These are phyloP conservation scores for Punctoribates punctum DNA, from an alignment of 2,888 invertebrate genomes.

Conservation along the genomic window DNA sequence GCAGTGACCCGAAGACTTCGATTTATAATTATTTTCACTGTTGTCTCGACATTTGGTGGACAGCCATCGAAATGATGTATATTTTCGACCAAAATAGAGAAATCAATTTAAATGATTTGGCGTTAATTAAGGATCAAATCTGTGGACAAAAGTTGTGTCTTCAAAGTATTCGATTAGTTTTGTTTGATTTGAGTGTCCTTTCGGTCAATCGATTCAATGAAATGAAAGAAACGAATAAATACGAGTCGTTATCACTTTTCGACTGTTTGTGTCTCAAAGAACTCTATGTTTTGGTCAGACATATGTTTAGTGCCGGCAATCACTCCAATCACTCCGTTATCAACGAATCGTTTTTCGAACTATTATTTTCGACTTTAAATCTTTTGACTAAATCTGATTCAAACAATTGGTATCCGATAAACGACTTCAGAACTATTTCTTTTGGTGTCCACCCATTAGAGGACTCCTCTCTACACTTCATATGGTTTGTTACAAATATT, in stretches of 20 bases:
- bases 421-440: not conserved
- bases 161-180: conserved; percentile 21
- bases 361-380: conserved; percentile 26
- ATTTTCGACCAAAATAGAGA: conserved; percentile 3
- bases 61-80: conserved; percentile 38
- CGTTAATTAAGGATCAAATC: conserved; percentile 28
- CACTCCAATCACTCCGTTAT: not conserved
- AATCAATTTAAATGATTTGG: conserved; percentile 23
- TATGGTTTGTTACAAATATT: conserved; percentile 28
- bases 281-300: conserved; percentile 24
- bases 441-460: not conserved
- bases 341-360: not conserved
- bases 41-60: conserved; percentile 41
- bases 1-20: not conserved
- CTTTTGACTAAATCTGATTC: not conserved
- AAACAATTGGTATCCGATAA: not conserved
- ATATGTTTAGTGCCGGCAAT: not conserved
- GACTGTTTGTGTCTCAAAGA: conserved; percentile 25
- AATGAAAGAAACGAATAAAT: not conserved
- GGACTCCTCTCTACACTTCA: not conserved
- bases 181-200: conserved; percentile 33
- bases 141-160: not conserved
- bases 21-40: conserved; percentile 40
- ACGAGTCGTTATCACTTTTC: not conserved
- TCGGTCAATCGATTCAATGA: conserved; percentile 22